Evolutionary conservation across 92 coral and sea anemone species (phyloP).

Genomic region (Zoanthus solanderi): DNA sequence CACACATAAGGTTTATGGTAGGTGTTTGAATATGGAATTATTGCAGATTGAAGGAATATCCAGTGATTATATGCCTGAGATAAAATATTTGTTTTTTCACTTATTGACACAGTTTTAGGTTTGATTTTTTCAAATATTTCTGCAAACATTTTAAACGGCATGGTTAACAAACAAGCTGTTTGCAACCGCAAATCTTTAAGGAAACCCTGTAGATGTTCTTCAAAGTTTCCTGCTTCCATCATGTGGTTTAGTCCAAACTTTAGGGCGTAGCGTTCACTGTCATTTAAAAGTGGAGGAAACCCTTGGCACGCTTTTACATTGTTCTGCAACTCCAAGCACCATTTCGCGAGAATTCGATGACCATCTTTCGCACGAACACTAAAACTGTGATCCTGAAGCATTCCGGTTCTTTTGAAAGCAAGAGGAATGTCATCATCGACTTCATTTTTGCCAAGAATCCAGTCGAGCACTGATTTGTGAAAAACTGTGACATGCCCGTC

Average conservation of each 20-base stretch:
- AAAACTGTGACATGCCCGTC: too few relatives aligned
- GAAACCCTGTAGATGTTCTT: background rate
- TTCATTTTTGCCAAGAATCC: slow-evolving; percentile 19
- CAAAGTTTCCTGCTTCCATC: background rate
- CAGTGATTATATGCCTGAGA: background rate
- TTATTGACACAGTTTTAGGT: background rate
- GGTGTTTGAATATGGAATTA: background rate
- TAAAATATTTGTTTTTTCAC: background rate
- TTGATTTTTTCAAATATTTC: background rate
- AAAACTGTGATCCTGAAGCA: slow-evolving; percentile 13
- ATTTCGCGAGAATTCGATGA: slow-evolving; percentile 14
- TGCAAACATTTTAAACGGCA: background rate
- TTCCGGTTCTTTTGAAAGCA: background rate
- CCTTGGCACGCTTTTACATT: background rate
- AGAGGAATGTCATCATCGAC: background rate
- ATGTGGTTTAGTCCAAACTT: slow-evolving; percentile 11
- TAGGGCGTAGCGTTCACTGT: background rate
- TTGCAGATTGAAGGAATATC: background rate
- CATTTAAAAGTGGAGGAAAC: slow-evolving; percentile 35
- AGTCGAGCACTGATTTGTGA: background rate
- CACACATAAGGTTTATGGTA: background rate
- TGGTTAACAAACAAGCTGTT: background rate
- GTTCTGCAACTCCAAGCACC: slow-evolving; percentile 1
- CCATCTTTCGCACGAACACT: too few relatives aligned
- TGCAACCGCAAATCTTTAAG: background rate